Evolutionary conservation across 2,113 vertebrate genomes (phyloP).

Genomic region (Trematomus loennbergii): DNA sequence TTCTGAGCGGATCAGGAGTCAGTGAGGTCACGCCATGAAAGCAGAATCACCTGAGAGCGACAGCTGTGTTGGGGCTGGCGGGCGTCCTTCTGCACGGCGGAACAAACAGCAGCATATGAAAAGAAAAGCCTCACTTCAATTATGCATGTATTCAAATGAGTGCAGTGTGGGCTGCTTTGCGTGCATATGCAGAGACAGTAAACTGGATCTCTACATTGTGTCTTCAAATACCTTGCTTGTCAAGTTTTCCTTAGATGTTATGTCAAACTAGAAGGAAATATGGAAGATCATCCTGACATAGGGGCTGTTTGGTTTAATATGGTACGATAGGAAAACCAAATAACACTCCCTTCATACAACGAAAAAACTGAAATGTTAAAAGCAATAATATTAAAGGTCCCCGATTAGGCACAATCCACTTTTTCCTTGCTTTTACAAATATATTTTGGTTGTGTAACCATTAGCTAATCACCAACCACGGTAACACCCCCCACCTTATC

Average conservation of each 20-base stretch:
- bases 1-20: constrained; percentile 44
- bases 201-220: constrained; percentile 14
- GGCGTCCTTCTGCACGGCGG: constrained; percentile 31
- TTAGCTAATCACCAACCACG: too few relatives aligned
- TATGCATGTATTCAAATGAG: constrained; percentile 65
- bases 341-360: too few relatives aligned
- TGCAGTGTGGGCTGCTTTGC: constrained; percentile 34
- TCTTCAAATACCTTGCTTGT: constrained; percentile 24
- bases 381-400: too few relatives aligned
- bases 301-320: not conserved
- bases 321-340: not conserved
- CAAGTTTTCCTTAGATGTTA: constrained; percentile 26
- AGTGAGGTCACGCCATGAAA: constrained; percentile 55
- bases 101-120: constrained; percentile 49
- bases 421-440: too few relatives aligned
- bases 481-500: too few relatives aligned
- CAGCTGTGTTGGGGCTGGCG: constrained; percentile 51
- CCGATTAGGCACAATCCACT: too few relatives aligned
- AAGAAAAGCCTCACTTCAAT: constrained; percentile 55
- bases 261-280: not conserved
- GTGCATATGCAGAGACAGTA: constrained; percentile 38
- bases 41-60: constrained; percentile 59
- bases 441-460: too few relatives aligned
- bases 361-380: too few relatives aligned
- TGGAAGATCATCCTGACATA: not conserved